Conservation (phyloP, 23 tunicate genomes). For the Oikopleura albicans region DNA sequence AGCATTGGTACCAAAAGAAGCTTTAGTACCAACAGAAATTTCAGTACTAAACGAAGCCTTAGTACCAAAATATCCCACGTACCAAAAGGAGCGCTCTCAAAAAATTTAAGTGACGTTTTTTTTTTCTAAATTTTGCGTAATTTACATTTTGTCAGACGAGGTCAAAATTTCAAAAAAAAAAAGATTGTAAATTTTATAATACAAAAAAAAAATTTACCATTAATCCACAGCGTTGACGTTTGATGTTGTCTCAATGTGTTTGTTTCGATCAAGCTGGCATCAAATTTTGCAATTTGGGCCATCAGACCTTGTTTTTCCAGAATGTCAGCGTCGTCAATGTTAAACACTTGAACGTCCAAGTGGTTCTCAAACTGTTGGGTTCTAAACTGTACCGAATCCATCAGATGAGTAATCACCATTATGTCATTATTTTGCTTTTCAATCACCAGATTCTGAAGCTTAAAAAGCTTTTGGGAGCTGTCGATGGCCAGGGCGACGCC, state of each 20-base stretch:
- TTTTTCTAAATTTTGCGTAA: too few relatives aligned
- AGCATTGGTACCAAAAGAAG: too few relatives aligned
- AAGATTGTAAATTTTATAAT: too few relatives aligned
- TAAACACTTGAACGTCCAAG: background rate
- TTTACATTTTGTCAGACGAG: too few relatives aligned
- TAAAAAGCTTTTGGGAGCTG: background rate
- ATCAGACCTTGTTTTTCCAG: background rate
- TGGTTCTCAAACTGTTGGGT: background rate
- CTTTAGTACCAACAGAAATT: too few relatives aligned
- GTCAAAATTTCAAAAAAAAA: too few relatives aligned
- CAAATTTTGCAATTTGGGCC: background rate
- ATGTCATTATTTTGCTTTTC: background rate
- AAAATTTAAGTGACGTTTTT: too few relatives aligned
- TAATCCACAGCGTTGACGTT: background rate
- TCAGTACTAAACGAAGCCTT: too few relatives aligned
- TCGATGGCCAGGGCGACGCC: background rate
- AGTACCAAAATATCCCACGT: too few relatives aligned
- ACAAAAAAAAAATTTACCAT: too few relatives aligned
- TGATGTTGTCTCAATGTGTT: background rate
- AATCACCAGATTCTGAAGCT: background rate
- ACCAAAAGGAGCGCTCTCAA: too few relatives aligned
- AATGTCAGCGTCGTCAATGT: background rate
- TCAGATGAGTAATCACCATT: background rate
- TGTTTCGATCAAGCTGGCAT: background rate
- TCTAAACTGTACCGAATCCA: background rate